These are phyloP conservation scores for Drosophila engyochracea DNA, from an alignment of 2,888 invertebrate genomes.

Conservation along the genomic window DNA sequence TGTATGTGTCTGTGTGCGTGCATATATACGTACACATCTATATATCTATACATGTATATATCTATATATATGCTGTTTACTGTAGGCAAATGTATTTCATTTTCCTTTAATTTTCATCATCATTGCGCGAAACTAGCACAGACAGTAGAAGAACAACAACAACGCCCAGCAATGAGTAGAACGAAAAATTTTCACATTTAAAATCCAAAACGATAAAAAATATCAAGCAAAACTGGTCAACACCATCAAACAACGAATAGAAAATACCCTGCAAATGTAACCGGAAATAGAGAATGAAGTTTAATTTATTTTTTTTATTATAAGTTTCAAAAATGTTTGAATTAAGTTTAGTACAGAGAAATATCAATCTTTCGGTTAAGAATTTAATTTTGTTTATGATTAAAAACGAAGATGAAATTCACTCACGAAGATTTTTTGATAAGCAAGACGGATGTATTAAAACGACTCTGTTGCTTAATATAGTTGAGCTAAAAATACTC, in stretches of 20 bases:
- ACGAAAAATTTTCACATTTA: conserved; percentile 73
- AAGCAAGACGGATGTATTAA: neutral
- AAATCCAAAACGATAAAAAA: conserved; percentile 78
- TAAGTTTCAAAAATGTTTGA: neutral
- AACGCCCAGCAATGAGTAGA: conserved; percentile 39
- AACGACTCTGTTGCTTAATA: neutral
- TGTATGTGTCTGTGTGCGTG: conserved; percentile 20
- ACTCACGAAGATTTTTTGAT: neutral
- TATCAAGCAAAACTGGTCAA: conserved; percentile 50
- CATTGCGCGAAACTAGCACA: conserved; percentile 79
- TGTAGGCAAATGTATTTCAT: conserved; percentile 78
- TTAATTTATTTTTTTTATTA: neutral
- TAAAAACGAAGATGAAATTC: neutral
- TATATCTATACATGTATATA: conserved; percentile 2
- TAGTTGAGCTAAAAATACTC: neutral
- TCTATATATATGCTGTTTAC: conserved; percentile 17
- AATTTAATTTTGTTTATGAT: neutral
- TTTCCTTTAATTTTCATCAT: conserved; percentile 82
- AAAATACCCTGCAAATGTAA: conserved; percentile 39
- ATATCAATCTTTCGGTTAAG: neutral
- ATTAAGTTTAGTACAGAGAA: neutral
- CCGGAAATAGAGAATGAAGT: neutral
- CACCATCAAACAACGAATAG: conserved; percentile 7
- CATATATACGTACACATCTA: neutral
- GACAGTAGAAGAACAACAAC: conserved; percentile 39